These are phyloP conservation scores for Tauraco hartlaubi DNA, from an alignment of 2,797 vertebrate genomes.

Conservation along the genomic window DNA sequence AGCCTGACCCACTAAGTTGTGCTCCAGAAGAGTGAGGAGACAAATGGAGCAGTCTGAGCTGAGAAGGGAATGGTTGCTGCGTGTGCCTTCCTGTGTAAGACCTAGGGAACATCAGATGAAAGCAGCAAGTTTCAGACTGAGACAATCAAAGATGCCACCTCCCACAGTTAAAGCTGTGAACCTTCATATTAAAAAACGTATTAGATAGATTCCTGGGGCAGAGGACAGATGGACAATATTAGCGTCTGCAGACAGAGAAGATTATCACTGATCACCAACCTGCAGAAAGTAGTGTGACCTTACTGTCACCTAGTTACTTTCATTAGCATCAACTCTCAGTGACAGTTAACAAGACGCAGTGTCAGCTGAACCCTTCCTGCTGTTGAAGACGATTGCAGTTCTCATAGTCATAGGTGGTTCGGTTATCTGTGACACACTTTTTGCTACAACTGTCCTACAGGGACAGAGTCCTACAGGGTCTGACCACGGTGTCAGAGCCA, in stretches of 20 bases:
- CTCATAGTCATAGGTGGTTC: neutral
- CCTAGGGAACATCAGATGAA: neutral
- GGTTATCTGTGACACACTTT: neutral
- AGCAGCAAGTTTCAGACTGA: neutral
- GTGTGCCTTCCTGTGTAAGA: neutral
- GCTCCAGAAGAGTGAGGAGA: neutral
- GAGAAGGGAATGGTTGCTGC: neutral
- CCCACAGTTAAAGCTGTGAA: neutral
- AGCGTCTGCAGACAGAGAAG: neutral
- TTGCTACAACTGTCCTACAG: neutral
- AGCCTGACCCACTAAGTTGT: neutral
- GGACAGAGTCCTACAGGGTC: neutral
- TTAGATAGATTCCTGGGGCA: neutral
- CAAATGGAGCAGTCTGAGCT: neutral
- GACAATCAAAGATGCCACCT: neutral
- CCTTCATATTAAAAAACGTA: neutral
- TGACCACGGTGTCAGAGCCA: neutral
- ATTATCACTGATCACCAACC: neutral
- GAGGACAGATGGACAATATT: neutral
- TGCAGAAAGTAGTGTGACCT: neutral
- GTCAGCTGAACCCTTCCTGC: neutral
- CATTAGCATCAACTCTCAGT: neutral
- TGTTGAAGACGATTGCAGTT: neutral
- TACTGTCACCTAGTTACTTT: neutral
- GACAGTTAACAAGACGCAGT: neutral